Base-by-base conservation (phyloP, 2,888 invertebrate species). In the Aplocera efformata region DNA sequence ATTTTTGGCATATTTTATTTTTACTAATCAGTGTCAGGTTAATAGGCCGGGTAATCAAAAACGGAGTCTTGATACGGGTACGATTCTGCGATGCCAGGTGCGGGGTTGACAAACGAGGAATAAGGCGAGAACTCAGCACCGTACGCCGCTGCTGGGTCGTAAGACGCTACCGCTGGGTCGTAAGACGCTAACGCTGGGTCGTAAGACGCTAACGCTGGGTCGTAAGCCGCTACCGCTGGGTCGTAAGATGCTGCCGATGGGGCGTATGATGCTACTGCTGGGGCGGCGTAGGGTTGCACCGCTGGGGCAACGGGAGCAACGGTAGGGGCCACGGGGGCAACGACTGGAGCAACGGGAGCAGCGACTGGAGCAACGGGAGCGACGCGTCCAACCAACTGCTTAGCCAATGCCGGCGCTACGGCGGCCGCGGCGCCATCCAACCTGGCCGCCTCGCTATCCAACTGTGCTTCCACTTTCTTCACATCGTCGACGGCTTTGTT, bases 391-490 rank as follows among this genome's bases (percentile, higher is more conserved):
- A 67, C 86, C 45, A 86, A 53, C 56, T 85, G 79, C 56, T 83
- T 84, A 54, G 86, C 83, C 32, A 85, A 65, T 24, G 74, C 60
- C 47, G 86, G 83, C 32, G 86, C 85, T 8, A 66, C 82, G 29
- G 78, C 81, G 10, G 86, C 86, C 58, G 83, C 80, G 45, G 82
- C 83, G 38, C 86, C 86, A 62, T 88, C 86, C 26, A 79, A 52
- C 46, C 75, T n/a, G 10, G 86, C 86, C 58, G 83, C 80, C 45
- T 81, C 83, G 38, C 86, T 86, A 62, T 88, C 86, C 26, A 79
- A 52, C 46, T 75, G 71, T 50, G 86, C 86, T 52, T 82, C 74
- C 0, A 60, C 69, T 58, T 86, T 86, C 71, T 83, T 77, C 29
- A 70, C 83, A 40, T 81, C 76, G 48, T 86, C 86, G 9, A 85